Evolutionary conservation across 2,113 vertebrate genomes (phyloP).

Genomic region (Hydrolagus affinis): DNA sequence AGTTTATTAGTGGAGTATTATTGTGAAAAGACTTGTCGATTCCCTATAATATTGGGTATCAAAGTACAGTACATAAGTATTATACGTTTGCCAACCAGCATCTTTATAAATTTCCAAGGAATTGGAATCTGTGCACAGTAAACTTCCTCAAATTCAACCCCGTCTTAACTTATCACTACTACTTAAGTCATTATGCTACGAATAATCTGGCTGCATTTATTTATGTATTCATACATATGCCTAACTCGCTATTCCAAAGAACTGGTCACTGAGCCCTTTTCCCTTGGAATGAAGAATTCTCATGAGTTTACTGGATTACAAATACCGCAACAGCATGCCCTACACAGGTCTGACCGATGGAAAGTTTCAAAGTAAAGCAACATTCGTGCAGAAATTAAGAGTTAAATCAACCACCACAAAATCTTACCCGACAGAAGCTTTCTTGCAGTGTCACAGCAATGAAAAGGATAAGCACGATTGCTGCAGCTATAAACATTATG

Average conservation of each 20-base stretch:
- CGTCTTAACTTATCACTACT: no score
- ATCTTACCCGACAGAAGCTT: neutral
- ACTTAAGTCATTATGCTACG: no score
- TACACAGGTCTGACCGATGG: neutral
- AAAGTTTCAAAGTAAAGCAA: neutral
- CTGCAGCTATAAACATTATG: neutral
- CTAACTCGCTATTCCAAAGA: no score
- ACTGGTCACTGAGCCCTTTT: no score
- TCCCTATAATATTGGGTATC: neutral
- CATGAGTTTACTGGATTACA: neutral
- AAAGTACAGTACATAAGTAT: neutral
- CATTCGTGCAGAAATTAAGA: neutral
- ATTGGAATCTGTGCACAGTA: neutral
- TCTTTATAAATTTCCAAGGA: neutral
- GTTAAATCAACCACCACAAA: neutral
- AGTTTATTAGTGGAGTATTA: neutral
- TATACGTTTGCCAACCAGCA: neutral
- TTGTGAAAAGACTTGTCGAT: neutral
- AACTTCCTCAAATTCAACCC: neutral
- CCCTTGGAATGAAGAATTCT: neutral
- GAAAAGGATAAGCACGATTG: neutral
- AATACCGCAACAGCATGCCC: neutral
- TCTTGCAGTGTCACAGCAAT: neutral
- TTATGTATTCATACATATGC: no score
- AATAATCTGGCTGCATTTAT: no score